A percentile compares a stretch with the other conserved stretches of the same genome.
Evolutionary conservation across 1,140 invertebrate genomes (phyloP).

Genomic region (Hyles euphorbiae): DNA sequence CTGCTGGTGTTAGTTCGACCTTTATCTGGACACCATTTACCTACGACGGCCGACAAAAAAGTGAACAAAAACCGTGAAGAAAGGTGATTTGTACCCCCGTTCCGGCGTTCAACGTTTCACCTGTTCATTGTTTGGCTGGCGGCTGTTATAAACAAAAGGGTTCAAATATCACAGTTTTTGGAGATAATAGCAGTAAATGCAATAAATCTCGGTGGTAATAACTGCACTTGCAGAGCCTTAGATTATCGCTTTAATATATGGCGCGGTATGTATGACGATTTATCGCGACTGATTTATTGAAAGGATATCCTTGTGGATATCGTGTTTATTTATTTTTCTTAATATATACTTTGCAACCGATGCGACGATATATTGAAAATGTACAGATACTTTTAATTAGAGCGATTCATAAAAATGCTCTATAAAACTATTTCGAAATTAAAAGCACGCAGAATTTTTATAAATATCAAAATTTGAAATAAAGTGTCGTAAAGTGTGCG

Average conservation of each 20-base stretch:
- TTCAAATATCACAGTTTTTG: constrained; percentile 72
- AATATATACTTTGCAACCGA: too few relatives aligned
- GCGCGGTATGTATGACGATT: constrained; percentile 25
- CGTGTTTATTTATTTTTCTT: not conserved
- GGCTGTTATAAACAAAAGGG: constrained; percentile 66
- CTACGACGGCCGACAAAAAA: constrained; percentile 51
- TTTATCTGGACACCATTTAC: constrained; percentile 69
- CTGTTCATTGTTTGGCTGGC: constrained; percentile 65
- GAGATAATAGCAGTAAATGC: constrained; percentile 54
- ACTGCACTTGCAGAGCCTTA: constrained; percentile 59
- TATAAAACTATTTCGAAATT: too few relatives aligned
- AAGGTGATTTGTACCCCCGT: constrained; percentile 48
- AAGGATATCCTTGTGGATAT: constrained; percentile 22
- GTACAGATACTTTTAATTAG: too few relatives aligned
- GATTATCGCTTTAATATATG: constrained; percentile 50
- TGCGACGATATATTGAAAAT: too few relatives aligned
- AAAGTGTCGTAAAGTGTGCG: not conserved
- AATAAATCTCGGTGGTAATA: constrained; percentile 70
- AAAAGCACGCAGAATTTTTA: too few relatives aligned
- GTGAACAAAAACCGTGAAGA: constrained; percentile 66
- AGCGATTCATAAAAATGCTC: too few relatives aligned
- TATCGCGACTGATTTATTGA: constrained; percentile 55
- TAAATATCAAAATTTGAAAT: too few relatives aligned
- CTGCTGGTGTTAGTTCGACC: constrained; percentile 72
- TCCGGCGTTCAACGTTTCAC: constrained; percentile 48